phyloP scores from a whole-genome alignment of 2,797 vertebrate species.

The Girardinus metallicus region DNA sequence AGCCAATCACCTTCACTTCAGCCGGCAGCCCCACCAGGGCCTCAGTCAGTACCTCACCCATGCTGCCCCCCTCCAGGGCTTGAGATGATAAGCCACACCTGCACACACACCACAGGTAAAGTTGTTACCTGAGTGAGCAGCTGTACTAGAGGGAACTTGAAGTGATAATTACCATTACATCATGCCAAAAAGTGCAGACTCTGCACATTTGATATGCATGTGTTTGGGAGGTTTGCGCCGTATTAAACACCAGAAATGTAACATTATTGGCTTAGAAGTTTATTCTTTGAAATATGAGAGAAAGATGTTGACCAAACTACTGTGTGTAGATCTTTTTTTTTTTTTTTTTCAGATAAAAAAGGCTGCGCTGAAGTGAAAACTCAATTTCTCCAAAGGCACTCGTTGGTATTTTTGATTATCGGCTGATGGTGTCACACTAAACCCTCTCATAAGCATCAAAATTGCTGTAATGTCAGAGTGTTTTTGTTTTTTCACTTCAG shows the following conservation, averaged over 20 bases:
- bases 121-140: neutral
- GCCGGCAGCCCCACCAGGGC: slow-evolving; percentile 87
- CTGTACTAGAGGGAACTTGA: neutral
- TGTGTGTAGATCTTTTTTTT: neutral
- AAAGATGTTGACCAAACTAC: neutral
- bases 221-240: neutral
- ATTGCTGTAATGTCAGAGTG: neutral
- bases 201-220: neutral
- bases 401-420: neutral
- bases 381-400: neutral
- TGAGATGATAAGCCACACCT: slow-evolving; percentile 90
- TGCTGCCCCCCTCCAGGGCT: slow-evolving; percentile 74
- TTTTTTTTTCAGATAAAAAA: neutral
- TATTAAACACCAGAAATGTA: neutral
- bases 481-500: neutral
- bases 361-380: neutral
- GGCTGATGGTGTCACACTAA: neutral
- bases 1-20: slow-evolving; percentile 92
- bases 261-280: neutral
- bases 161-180: neutral
- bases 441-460: neutral
- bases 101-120: slow-evolving; percentile 19
- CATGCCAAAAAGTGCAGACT: neutral
- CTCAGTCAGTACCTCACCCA: slow-evolving; percentile 83
- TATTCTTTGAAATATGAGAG: neutral